A percentile compares a stretch with the other conserved stretches of the same genome.
Evolutionary conservation across 2,113 vertebrate species (phyloP).

Genomic region (Chloropsis hardwickii): DNA sequence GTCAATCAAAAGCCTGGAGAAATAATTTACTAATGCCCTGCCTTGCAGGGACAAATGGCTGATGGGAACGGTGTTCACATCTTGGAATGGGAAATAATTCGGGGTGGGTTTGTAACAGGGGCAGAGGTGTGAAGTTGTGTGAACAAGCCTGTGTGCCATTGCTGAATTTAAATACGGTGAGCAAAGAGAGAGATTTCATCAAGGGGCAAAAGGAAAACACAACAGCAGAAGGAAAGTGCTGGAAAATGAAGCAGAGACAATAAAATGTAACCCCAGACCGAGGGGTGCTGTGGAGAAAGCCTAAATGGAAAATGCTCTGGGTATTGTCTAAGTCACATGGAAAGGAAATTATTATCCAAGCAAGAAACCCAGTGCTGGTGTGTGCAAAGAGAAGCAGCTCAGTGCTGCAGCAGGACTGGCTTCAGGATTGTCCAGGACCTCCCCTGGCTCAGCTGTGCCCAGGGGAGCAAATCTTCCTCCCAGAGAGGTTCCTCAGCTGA

Average conservation of each 20-base stretch:
- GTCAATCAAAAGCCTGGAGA: conserved; percentile 29
- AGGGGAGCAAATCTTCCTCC: not conserved
- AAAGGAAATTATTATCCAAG: not conserved
- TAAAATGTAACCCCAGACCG: not conserved
- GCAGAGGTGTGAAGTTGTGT: not conserved
- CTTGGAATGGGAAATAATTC: not conserved
- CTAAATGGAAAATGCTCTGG: not conserved
- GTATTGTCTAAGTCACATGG: not conserved
- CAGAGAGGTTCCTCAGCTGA: not conserved
- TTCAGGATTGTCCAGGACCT: not conserved
- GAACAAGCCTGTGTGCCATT: not conserved
- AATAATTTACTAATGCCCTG: conserved; percentile 13
- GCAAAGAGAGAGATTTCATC: not conserved
- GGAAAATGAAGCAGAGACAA: not conserved
- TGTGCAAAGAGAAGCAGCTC: not conserved
- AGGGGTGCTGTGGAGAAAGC: not conserved
- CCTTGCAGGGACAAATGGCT: not conserved
- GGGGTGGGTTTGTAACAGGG: not conserved
- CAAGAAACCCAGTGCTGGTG: not conserved
- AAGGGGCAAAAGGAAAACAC: not conserved
- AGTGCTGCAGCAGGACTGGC: not conserved
- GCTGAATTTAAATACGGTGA: not conserved
- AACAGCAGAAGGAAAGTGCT: not conserved
- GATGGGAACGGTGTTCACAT: not conserved
- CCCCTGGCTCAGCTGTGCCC: not conserved